Percentiles rank a stretch among this genome's conserved stretches.
Conservation (phyloP, 1,140 invertebrate genomes). For the Drosophila mauritiana region DNA sequence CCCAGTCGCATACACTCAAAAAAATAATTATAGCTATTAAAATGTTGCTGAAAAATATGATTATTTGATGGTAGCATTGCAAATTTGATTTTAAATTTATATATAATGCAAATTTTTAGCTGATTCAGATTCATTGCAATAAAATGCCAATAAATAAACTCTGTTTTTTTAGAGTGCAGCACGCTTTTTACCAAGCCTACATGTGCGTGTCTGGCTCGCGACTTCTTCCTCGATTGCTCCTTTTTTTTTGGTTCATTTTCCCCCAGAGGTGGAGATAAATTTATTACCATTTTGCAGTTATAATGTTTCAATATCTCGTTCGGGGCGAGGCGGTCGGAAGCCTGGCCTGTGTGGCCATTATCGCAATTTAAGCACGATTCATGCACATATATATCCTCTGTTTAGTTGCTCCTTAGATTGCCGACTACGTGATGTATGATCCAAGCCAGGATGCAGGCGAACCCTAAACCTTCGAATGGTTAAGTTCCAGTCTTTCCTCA, state of each 20-base stretch:
- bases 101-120: neutral
- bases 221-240: constrained; percentile 13
- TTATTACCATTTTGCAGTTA: constrained; percentile 81
- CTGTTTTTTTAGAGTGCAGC: constrained; percentile 8
- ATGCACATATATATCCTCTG: constrained; percentile 41
- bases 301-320: constrained; percentile 79
- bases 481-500: constrained; percentile 10
- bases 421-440: constrained; percentile 61
- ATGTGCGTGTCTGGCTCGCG: constrained; percentile 55
- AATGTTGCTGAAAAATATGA: neutral
- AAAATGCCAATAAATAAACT: too few relatives aligned
- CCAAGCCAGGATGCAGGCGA: constrained; percentile 13
- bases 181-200: constrained; percentile 4
- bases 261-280: constrained; percentile 56
- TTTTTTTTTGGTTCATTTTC: constrained; percentile 9
- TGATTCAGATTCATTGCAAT: too few relatives aligned
- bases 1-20: constrained; percentile 8
- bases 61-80: too few relatives aligned
- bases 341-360: constrained; percentile 61
- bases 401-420: constrained; percentile 30
- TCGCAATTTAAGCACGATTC: constrained; percentile 74
- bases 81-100: neutral
- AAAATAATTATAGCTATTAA: neutral
- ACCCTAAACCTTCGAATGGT: constrained; percentile 30
- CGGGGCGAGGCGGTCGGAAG: constrained; percentile 17